Evolutionary conservation across 2,797 vertebrate species (phyloP).

Genomic region (Lindbergichthys nudifrons): DNA sequence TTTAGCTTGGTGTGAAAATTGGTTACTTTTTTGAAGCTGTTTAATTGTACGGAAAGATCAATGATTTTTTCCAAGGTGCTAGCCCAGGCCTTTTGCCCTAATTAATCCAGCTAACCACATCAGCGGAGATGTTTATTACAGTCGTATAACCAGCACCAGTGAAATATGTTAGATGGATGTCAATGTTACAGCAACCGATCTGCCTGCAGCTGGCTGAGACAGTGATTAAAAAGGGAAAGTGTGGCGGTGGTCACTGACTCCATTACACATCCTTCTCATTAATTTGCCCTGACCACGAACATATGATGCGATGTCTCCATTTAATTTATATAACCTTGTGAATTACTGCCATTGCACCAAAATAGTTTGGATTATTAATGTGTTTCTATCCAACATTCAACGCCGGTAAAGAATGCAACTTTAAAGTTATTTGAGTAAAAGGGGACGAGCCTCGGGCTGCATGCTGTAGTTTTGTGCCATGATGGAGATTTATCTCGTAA

Average conservation of each 20-base stretch:
- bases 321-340: constrained; percentile 4
- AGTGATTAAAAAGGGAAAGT: constrained; percentile 69
- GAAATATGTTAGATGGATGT: constrained; percentile 27
- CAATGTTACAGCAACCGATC: constrained; percentile 28
- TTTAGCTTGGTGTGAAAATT: constrained; percentile 42
- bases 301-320: constrained; percentile 41
- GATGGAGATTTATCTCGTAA: constrained; percentile 23
- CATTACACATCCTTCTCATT: constrained; percentile 74
- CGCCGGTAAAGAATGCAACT: constrained; percentile 25
- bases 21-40: constrained; percentile 63
- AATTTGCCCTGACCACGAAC: constrained; percentile 68
- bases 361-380: neutral
- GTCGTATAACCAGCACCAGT: neutral
- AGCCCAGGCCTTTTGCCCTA: constrained; percentile 76
- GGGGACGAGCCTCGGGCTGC: constrained; percentile 18
- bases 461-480: constrained; percentile 17
- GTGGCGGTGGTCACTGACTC: constrained; percentile 74
- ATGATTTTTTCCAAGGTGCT: constrained; percentile 72
- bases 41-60: constrained; percentile 69
- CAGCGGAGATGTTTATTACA: constrained; percentile 37
- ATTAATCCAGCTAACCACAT: constrained; percentile 70
- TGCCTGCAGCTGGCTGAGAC: constrained; percentile 45
- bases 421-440: constrained; percentile 51
- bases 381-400: neutral
- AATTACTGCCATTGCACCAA: neutral